Base-by-base conservation (phyloP, 2,888 invertebrate species). In the Pristionchus arcanus region DNA sequence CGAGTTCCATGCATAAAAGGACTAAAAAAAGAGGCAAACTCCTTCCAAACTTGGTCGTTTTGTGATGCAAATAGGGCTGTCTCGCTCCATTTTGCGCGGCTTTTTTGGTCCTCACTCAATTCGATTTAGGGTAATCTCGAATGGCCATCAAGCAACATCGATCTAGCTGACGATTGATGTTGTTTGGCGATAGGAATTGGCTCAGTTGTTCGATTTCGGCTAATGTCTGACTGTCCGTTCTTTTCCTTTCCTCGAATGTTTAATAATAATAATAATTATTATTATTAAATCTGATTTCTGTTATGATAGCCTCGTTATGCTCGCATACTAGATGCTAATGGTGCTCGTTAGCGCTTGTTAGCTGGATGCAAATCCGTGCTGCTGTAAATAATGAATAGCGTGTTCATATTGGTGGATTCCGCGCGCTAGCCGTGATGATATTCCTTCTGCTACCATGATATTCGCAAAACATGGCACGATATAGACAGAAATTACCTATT, bases 11-110 rank as follows among this genome's bases (percentile, higher is more conserved):
- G 31, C 37, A 34, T 74, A 74, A 34, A 74, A 31, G 42, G 42
- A 34, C n/a, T 34, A 15, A 34, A 34, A 28, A 28, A n/a, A 25
- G 31, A 28, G 13, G 13, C 5, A 68, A 28, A 5, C 28, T 68
- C 31, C 74, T 31, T 28, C 74, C 13, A 74, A 74, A 74, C 31
- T 37, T 31, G 31, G 31, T 3, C 19, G 25, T 34, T 37, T 74
- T 4, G 34, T 4, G 13, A 37, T 34, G 37, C 34, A 74, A 74
- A 19, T 37, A 21, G 74, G 68, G 11, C 15, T 9, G 74, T 74
- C 31, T 28, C 74, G 74, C 74, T 34, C 74, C 74, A 74, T 74
- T 74, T 74, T 37, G 31, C 74, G 37, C 31, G n/a, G 31, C 74
- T 74, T 74, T 74, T 74, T 74, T 74, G 31, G 74, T 19, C n/a